These are phyloP conservation scores for Sebastes kiyomatsui DNA, from an alignment of 2,797 vertebrate species.

Conservation along the genomic window DNA sequence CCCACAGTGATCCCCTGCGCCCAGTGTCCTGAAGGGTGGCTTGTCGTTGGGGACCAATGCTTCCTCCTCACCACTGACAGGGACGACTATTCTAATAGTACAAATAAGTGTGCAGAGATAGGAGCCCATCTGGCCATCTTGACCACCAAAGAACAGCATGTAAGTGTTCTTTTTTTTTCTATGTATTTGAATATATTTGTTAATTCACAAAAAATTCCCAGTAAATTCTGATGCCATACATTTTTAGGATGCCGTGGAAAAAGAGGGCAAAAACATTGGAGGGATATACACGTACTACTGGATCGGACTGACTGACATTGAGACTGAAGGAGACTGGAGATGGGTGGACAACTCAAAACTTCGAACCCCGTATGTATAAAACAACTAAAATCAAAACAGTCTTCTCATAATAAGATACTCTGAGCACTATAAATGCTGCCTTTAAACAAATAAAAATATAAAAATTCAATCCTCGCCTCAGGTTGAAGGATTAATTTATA, in stretches of 20 bases:
- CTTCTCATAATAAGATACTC: neutral
- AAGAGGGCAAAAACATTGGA: slow-evolving; percentile 4
- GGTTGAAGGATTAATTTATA: neutral
- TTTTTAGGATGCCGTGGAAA: slow-evolving; percentile 32
- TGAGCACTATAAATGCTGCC: neutral
- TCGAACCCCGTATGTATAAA: slow-evolving; percentile 14
- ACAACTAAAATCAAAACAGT: neutral
- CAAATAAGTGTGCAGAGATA: neutral
- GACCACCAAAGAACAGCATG: slow-evolving; percentile 29
- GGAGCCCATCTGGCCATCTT: slow-evolving; percentile 42
- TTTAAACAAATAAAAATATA: neutral
- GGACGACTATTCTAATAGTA: neutral
- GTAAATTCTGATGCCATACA: neutral
- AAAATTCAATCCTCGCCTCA: neutral
- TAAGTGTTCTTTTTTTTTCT: slow-evolving; percentile 1
- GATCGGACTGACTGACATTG: slow-evolving; percentile 36
- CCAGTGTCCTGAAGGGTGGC: slow-evolving; percentile 19
- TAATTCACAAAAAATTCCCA: neutral
- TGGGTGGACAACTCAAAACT: slow-evolving; percentile 29
- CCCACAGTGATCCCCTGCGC: slow-evolving; percentile 3
- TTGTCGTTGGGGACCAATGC: slow-evolving; percentile 27
- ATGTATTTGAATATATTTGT: neutral
- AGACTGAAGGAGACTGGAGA: slow-evolving; percentile 32
- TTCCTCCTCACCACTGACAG: slow-evolving; percentile 1
- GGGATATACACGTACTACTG: slow-evolving; percentile 10